Conservation (phyloP, 2,888 invertebrate genomes). For the Ypsolopha scabrella region DNA sequence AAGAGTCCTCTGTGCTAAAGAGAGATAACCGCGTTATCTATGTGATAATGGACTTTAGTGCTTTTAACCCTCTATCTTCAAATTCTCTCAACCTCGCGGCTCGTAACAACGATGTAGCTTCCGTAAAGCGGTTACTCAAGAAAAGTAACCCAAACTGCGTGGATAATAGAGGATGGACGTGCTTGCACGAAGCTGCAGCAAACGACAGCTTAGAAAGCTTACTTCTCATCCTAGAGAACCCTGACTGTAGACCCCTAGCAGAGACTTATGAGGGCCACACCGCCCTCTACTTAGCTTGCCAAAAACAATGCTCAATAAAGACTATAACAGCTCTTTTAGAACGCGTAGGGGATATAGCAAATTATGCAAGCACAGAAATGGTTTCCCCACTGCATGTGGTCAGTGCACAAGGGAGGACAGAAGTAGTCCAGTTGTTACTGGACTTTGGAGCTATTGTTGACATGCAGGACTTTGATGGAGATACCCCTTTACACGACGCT, state of each 20-base stretch:
- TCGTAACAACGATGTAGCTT: conserved; percentile 39
- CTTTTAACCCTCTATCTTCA: conserved; percentile 54
- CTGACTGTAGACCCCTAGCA: conserved; percentile 34
- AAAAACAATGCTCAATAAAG: conserved; percentile 34
- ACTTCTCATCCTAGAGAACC: conserved; percentile 38
- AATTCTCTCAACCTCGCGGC: conserved; percentile 59
- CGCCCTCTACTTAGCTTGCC: conserved; percentile 55
- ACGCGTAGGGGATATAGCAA: conserved; percentile 42
- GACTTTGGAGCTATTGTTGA: conserved; percentile 49
- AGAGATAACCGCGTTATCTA: too few relatives aligned
- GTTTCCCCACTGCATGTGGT: conserved; percentile 58
- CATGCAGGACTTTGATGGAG: conserved; percentile 60
- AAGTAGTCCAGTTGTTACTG: conserved; percentile 44
- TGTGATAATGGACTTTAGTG: conserved; percentile 57
- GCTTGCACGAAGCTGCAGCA: conserved; percentile 63
- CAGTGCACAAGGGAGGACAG: conserved; percentile 43
- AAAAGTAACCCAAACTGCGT: conserved; percentile 57
- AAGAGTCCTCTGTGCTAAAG: not conserved
- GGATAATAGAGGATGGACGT: conserved; percentile 67
- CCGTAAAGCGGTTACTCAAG: conserved; percentile 39
- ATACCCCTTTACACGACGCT: conserved; percentile 60
- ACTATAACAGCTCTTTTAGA: conserved; percentile 43
- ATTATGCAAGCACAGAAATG: conserved; percentile 54
- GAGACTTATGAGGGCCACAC: conserved; percentile 64
- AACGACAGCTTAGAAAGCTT: conserved; percentile 48